A percentile compares a stretch with the other conserved stretches of the same genome.
phyloP scores from a whole-genome alignment of 2,113 vertebrate genomes.

The Seriola dumerili region DNA sequence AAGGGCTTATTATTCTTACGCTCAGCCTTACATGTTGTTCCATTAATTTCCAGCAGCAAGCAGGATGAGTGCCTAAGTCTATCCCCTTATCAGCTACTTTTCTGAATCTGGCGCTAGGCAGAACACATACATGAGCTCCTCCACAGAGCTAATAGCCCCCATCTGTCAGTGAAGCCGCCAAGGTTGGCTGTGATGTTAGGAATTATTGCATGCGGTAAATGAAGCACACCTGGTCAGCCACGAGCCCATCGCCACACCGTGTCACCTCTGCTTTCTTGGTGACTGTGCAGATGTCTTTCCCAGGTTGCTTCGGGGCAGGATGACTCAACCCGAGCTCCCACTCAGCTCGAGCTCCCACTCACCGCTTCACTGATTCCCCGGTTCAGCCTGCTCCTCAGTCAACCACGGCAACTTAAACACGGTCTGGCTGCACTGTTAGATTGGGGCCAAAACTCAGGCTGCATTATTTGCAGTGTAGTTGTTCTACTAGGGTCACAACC shows the following conservation, averaged over 20 bases:
- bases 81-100: conserved; percentile 74
- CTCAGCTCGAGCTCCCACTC: conserved; percentile 55
- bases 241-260: conserved; percentile 28
- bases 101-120: conserved; percentile 61
- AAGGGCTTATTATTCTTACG: conserved; percentile 63
- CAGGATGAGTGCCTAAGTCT: conserved; percentile 66
- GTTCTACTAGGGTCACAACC: background rate
- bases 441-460: conserved; percentile 17
- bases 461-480: conserved; percentile 13
- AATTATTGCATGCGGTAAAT: conserved; percentile 56
- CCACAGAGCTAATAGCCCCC: conserved; percentile 61
- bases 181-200: conserved; percentile 56
- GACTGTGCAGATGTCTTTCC: conserved; percentile 66
- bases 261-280: conserved; percentile 38
- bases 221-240: conserved; percentile 61
- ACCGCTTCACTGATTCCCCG: conserved; percentile 41
- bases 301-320: conserved; percentile 57
- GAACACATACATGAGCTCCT: conserved; percentile 56
- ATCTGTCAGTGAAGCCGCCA: conserved; percentile 67
- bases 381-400: conserved; percentile 48
- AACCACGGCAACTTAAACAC: conserved; percentile 40
- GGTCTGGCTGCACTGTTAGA: conserved; percentile 28
- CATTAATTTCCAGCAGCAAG: conserved; percentile 70
- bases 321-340: conserved; percentile 66
- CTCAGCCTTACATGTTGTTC: conserved; percentile 59